phyloP scores from a whole-genome alignment of 2,888 invertebrate species.

The Eristalis tenax region DNA sequence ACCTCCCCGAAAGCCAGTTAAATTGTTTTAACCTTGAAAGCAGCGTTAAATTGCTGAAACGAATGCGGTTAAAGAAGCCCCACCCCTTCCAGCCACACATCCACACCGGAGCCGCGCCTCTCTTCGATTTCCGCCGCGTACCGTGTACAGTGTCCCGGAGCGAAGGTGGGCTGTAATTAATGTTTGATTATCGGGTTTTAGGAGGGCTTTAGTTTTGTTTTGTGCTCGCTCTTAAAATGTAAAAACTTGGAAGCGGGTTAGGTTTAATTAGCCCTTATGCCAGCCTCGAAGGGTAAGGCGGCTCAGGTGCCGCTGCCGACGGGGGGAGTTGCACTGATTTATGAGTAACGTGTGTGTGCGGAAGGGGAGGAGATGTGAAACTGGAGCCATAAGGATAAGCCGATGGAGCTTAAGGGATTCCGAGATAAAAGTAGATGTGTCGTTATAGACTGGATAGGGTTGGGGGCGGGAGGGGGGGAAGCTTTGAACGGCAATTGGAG shows the following conservation, averaged over 20 bases:
- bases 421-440: background rate
- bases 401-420: background rate
- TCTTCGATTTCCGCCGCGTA: background rate
- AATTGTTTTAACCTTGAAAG: conserved; percentile 47
- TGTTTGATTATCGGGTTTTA: conserved; percentile 56
- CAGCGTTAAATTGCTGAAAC: conserved; percentile 37
- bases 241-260: conserved; percentile 40
- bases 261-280: conserved; percentile 18
- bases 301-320: background rate
- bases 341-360: background rate
- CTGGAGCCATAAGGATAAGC: background rate
- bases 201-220: conserved; percentile 43
- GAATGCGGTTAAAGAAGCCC: conserved; percentile 21
- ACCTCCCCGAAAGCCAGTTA: conserved; percentile 17
- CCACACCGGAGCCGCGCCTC: background rate
- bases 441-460: background rate
- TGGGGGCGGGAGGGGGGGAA: background rate
- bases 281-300: background rate
- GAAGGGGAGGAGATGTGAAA: background rate
- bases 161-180: conserved; percentile 43
- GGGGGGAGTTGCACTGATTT: background rate
- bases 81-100: background rate
- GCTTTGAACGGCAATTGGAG: background rate
- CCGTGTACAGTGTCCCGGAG: background rate
- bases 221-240: conserved; percentile 24